Evolutionary conservation across 1,140 invertebrate genomes (phyloP).

Genomic region (Carcinoscorpius rotundicauda): DNA sequence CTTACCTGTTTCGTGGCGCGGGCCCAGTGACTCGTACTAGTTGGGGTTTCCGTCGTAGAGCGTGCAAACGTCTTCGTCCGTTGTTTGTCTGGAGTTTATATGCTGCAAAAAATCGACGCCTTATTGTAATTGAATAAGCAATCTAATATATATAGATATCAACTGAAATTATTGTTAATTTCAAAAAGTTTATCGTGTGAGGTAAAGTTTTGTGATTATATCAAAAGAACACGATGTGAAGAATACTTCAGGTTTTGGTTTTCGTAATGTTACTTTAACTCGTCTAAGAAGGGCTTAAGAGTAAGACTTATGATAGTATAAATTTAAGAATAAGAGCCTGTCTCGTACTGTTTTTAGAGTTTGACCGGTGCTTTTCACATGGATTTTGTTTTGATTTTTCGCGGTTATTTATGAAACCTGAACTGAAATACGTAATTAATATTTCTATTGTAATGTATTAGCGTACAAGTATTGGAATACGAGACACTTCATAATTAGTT

Average conservation of each 20-base stretch:
- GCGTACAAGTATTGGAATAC: not conserved
- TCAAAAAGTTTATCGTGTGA: not conserved
- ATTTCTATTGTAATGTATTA: not conserved
- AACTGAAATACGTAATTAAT: slow-evolving; percentile 8
- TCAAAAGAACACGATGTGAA: too few species aligned
- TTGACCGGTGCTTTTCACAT: slow-evolving; percentile 15
- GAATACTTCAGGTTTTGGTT: too few species aligned
- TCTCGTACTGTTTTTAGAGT: slow-evolving; percentile 11
- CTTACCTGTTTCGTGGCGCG: slow-evolving; percentile 1
- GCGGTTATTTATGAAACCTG: slow-evolving; percentile 8
- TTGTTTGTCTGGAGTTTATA: slow-evolving; percentile 5
- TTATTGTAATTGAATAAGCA: not conserved
- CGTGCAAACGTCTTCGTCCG: too few species aligned
- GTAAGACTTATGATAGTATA: not conserved
- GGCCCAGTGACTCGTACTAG: slow-evolving; percentile 2
- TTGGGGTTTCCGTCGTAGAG: not conserved
- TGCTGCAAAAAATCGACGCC: not conserved
- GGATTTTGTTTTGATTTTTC: slow-evolving; percentile 20
- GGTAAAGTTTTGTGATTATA: too few species aligned
- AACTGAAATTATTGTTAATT: not conserved
- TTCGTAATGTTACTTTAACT: too few species aligned
- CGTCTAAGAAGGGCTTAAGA: too few species aligned
- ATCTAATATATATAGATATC: not conserved
- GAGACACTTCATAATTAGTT: slow-evolving; percentile 14
- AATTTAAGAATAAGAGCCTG: not conserved